Percentiles rank a stretch among this genome's conserved stretches.
Conservation (phyloP, 1,140 invertebrate species). For the Drosophila rhopaloa region DNA sequence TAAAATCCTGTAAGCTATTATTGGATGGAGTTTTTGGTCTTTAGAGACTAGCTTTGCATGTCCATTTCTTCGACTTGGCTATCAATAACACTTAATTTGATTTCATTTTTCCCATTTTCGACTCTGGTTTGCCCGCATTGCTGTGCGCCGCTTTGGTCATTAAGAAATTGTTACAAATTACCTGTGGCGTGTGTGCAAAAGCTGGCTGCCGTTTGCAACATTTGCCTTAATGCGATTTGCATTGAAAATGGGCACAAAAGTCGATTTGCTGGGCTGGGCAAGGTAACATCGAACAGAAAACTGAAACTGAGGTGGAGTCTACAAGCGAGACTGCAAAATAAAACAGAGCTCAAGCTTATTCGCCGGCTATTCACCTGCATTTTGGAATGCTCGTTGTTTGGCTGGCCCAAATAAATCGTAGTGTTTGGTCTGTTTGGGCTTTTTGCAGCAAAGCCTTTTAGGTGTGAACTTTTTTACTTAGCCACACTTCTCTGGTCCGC, state of each 20-base stretch:
- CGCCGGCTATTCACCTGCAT: conserved; percentile 48
- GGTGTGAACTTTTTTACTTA: conserved; percentile 55
- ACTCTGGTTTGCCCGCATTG: conserved; percentile 15
- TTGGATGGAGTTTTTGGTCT: no score
- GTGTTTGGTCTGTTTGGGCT: not conserved
- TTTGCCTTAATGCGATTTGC: conserved; percentile 65
- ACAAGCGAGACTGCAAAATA: conserved; percentile 13
- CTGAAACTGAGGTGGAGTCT: conserved; percentile 28
- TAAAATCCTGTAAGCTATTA: no score
- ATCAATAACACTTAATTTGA: conserved; percentile 40
- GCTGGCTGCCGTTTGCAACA: conserved; percentile 56
- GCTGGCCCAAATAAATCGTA: conserved; percentile 34
- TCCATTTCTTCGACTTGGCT: not conserved
- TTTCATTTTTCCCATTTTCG: conserved; percentile 21
- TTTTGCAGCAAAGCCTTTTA: conserved; percentile 41
- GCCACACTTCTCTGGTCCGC: not conserved
- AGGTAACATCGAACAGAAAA: conserved; percentile 31
- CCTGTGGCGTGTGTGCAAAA: conserved; percentile 54
- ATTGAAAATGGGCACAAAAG: conserved; percentile 65
- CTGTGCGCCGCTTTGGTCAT: conserved; percentile 37
- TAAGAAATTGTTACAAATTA: conserved; percentile 65
- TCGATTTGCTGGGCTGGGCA: conserved; percentile 55
- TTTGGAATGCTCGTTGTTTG: conserved; percentile 33
- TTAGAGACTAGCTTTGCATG: not conserved
- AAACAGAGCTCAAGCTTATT: conserved; percentile 28